phyloP scores from a whole-genome alignment of 2,888 invertebrate genomes.

The Andrena flavipes region DNA sequence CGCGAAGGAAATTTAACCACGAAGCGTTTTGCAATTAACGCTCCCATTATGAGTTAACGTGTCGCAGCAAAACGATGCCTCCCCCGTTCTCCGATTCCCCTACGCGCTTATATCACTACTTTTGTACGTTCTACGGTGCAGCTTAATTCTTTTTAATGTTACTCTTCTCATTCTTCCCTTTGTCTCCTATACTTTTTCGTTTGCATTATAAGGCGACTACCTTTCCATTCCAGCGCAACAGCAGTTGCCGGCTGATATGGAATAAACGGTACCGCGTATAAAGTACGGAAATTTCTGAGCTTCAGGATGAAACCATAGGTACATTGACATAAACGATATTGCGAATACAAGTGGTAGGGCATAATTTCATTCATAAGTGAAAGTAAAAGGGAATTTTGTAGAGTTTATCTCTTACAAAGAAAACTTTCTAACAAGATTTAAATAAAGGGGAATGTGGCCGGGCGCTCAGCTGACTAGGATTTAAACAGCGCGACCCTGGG shows the following conservation, averaged over 20 bases:
- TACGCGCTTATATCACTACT: background rate
- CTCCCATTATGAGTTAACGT: constrained; percentile 23
- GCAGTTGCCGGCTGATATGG: background rate
- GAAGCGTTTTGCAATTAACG: constrained; percentile 36
- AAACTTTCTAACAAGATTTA: too few species aligned
- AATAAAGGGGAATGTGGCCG: too few species aligned
- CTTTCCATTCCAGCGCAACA: constrained; percentile 33
- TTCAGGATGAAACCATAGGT: constrained; percentile 4
- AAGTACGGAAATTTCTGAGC: constrained; percentile 3
- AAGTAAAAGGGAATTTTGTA: too few species aligned
- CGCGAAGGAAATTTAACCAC: constrained; percentile 29
- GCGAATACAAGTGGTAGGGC: too few species aligned
- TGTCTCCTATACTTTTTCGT: constrained; percentile 1
- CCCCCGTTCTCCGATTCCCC: background rate
- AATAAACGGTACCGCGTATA: constrained; percentile 20
- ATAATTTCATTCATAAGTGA: too few species aligned
- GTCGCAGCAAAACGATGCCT: background rate
- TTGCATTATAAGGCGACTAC: constrained; percentile 21
- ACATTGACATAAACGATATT: constrained; percentile 20
- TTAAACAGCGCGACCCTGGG: too few species aligned
- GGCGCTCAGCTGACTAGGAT: too few species aligned
- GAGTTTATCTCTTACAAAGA: too few species aligned
- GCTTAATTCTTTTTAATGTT: constrained; percentile 28
- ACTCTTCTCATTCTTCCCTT: background rate
- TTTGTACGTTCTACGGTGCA: background rate